Percentiles rank a stretch among this genome's conserved stretches.
Evolutionary conservation across 2,113 vertebrate genomes (phyloP).

Genomic region (Cranoglanis bouderius): DNA sequence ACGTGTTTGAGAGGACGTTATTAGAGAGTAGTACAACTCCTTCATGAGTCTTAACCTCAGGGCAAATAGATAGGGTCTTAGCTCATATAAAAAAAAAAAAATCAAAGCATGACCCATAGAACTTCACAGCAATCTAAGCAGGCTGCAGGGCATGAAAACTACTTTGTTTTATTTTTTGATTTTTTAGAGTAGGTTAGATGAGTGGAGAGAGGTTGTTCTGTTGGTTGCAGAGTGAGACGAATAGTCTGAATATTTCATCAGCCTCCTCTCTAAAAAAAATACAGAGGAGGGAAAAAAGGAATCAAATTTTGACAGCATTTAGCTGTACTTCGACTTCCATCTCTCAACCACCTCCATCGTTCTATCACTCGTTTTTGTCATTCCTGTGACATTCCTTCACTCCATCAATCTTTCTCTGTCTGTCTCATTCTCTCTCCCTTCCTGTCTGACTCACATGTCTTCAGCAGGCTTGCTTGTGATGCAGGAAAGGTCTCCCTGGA

Average conservation of each 20-base stretch:
- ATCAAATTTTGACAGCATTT: conserved; percentile 21
- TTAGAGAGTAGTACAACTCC: neutral
- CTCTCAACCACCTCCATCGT: neutral
- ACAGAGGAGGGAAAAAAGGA: conserved; percentile 16
- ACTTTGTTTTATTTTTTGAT: neutral
- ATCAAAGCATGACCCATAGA: neutral
- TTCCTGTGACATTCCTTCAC: conserved; percentile 26
- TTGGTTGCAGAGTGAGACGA: conserved; percentile 23
- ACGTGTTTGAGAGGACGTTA: neutral
- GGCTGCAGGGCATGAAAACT: conserved; percentile 16
- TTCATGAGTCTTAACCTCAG: neutral
- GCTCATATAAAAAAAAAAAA: neutral
- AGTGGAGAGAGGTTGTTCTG: conserved; percentile 13
- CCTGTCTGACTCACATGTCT: conserved; percentile 56
- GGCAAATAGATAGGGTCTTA: neutral
- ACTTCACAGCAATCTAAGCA: neutral
- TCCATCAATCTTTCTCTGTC: conserved; percentile 21
- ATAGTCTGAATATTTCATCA: conserved; percentile 56
- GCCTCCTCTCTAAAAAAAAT: conserved; percentile 49
- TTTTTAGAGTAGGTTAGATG: neutral
- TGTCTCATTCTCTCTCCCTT: conserved; percentile 17
- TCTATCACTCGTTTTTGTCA: conserved; percentile 39
- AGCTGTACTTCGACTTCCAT: conserved; percentile 29
- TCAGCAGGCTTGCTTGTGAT: conserved; percentile 66
- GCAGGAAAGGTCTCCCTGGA: conserved; percentile 66